phyloP scores from a whole-genome alignment of 2,113 vertebrate genomes.

The Neomonachus schauinslandi region DNA sequence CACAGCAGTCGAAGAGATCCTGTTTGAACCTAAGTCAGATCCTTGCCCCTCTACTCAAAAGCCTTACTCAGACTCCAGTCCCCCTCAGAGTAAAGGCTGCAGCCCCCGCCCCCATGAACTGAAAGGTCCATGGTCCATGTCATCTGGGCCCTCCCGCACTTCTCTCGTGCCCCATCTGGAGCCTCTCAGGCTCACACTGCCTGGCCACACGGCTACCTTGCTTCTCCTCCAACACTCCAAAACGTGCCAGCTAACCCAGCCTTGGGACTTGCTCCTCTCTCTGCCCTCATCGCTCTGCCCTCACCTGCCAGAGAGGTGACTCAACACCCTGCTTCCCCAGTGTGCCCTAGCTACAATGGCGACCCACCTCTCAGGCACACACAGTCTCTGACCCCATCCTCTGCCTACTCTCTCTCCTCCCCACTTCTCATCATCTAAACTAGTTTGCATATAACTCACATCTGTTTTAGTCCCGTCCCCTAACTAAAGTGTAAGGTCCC shows the following conservation, averaged over 20 bases:
- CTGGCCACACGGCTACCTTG: neutral
- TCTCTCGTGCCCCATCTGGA: neutral
- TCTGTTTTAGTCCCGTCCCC: neutral
- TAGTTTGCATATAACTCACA: neutral
- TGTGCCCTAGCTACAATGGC: fast-evolving
- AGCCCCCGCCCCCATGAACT: neutral
- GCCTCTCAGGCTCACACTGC: neutral
- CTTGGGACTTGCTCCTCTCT: neutral
- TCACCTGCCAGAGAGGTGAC: neutral
- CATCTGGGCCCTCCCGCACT: fast-evolving
- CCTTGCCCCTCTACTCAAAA: neutral
- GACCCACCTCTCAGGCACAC: neutral
- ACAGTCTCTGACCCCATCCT: neutral
- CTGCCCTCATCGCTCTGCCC: no score
- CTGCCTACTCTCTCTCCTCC: neutral
- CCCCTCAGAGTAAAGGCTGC: neutral
- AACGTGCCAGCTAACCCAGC: neutral
- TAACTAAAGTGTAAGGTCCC: neutral
- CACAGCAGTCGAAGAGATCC: neutral
- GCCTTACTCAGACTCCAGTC: neutral
- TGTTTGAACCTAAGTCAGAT: neutral
- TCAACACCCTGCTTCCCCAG: neutral
- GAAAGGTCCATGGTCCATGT: neutral
- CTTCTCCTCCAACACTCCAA: neutral
- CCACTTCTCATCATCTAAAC: neutral